A percentile compares a stretch with the other conserved stretches of the same genome.
phyloP scores from a whole-genome alignment of 2,113 vertebrate species.

The Lota lota region DNA sequence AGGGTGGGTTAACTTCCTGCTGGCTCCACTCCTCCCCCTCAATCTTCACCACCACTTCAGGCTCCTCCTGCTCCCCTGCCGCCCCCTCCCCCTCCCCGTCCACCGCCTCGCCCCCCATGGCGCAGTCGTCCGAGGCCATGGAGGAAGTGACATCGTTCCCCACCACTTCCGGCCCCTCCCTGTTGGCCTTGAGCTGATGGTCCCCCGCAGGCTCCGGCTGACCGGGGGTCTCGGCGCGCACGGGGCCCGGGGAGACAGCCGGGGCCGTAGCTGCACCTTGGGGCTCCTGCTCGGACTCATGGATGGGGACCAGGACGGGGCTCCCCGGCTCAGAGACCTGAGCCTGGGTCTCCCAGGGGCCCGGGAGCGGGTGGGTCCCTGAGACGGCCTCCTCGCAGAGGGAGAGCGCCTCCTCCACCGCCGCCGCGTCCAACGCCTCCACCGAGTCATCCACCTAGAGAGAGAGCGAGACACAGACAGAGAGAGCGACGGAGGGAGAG shows the following conservation, averaged over 20 bases:
- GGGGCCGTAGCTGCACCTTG: slow-evolving; percentile 7
- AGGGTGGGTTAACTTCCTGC: slow-evolving; percentile 66
- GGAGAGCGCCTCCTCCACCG: slow-evolving; percentile 93
- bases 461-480: slow-evolving; percentile 24
- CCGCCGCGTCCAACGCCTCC: slow-evolving; percentile 92
- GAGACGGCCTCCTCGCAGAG: slow-evolving; percentile 93
- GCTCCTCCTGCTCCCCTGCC: slow-evolving; percentile 67
- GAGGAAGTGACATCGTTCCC: slow-evolving; percentile 43
- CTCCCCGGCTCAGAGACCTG: slow-evolving; percentile 50
- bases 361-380: slow-evolving; percentile 83
- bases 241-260: slow-evolving; percentile 4
- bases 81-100: slow-evolving; percentile 77
- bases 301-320: slow-evolving; percentile 28
- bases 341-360: slow-evolving; percentile 85
- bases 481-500: slow-evolving; percentile 10
- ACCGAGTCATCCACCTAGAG: slow-evolving; percentile 90
- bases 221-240: slow-evolving; percentile 18
- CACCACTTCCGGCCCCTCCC: slow-evolving; percentile 36
- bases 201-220: slow-evolving; percentile 53
- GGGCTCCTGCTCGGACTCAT: slow-evolving; percentile 26
- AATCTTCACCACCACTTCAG: slow-evolving; percentile 71
- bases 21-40: slow-evolving; percentile 76
- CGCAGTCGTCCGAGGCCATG: slow-evolving; percentile 37
- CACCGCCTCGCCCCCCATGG: slow-evolving; percentile 51
- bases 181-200: slow-evolving; percentile 40